Conservation (phyloP, 1,140 invertebrate genomes). For the Mya arenaria region DNA sequence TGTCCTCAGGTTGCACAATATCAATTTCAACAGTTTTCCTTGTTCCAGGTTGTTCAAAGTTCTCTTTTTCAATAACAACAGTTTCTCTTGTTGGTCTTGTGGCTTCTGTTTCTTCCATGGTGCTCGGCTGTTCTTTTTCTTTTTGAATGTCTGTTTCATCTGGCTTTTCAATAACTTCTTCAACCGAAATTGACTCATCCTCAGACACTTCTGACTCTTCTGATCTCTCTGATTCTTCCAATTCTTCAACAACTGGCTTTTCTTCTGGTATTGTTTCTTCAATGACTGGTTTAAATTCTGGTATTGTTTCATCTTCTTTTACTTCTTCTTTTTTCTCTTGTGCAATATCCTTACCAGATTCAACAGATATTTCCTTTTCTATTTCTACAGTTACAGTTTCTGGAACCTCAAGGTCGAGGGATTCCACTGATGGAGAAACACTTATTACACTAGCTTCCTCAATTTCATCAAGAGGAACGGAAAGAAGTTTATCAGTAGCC, state of each 20-base stretch:
- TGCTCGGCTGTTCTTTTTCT: not conserved
- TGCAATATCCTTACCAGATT: not conserved
- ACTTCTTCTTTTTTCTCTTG: constrained; percentile 4
- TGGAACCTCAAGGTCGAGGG: constrained; percentile 31
- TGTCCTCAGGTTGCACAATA: not conserved
- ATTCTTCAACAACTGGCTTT: not conserved
- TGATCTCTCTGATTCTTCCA: not conserved
- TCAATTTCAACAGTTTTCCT: not conserved
- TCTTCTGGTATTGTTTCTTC: not conserved
- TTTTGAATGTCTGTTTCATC: not conserved
- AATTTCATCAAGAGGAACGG: constrained; percentile 40
- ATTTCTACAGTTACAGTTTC: not conserved
- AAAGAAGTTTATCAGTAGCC: constrained; percentile 21
- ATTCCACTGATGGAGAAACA: constrained; percentile 36
- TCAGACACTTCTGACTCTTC: not conserved
- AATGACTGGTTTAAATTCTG: not conserved
- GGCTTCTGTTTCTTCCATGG: no score
- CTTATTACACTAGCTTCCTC: constrained; percentile 49
- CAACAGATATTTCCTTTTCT: no score
- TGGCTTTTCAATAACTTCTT: constrained; percentile 2
- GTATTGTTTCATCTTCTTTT: constrained; percentile 22
- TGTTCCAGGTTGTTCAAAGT: not conserved
- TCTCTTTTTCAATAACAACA: no score
- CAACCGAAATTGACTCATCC: not conserved
- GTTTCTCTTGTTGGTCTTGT: no score